Evolutionary conservation across 2,888 invertebrate species (phyloP), one percentile per base, ranked within the genome.

Genomic region (Pasiphila rectangulata): DNA sequence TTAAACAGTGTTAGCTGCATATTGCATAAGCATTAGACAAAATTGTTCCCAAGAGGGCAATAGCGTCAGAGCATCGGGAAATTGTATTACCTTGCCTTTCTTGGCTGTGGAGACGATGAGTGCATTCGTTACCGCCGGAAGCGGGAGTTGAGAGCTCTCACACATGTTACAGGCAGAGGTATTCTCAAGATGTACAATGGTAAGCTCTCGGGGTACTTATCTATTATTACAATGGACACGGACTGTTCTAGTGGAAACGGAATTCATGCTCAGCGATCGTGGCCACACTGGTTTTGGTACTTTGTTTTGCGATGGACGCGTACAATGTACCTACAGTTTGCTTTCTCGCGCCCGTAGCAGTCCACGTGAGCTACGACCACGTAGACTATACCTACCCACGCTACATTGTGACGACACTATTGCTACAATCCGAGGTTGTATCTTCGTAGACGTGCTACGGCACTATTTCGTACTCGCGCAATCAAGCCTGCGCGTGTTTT

Each of bases 31-130:
- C 73, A 84, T 85, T 80, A 81, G 71, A 61, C 70, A 59, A 79
- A 85, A 86, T 83, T 76, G 84, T 80, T 67, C 86, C 83, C 86
- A 75, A 83, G 87, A 80, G 70, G 75, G 83, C 75, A 76, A 73
- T 83, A 74, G 64, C 67, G 64, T 61, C 64, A 63, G 72, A 72
- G 72, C 66, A 72, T 65, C 69, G 70, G 73, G 69, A 85, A 86
- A 87, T 85, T 83, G 83, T 83, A 85, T 86, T 86, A 84, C 77
- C 72, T 69, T 60, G 69, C 65, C 69, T 69, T 75, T 68, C 73
- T 71, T 67, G 68, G 67, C 65, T 62, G 66, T 67, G 57, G 64
- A 61, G 64, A 64, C 77, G 75, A 79, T 73, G 78, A 84, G 83
- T 83, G 83, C 83, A 82, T 83, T 83, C 75, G 77, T 81, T 81